Evolutionary conservation across 2,113 vertebrate species (phyloP), one percentile per base, ranked within the genome.

Genomic region (Calyptomena viridis): DNA sequence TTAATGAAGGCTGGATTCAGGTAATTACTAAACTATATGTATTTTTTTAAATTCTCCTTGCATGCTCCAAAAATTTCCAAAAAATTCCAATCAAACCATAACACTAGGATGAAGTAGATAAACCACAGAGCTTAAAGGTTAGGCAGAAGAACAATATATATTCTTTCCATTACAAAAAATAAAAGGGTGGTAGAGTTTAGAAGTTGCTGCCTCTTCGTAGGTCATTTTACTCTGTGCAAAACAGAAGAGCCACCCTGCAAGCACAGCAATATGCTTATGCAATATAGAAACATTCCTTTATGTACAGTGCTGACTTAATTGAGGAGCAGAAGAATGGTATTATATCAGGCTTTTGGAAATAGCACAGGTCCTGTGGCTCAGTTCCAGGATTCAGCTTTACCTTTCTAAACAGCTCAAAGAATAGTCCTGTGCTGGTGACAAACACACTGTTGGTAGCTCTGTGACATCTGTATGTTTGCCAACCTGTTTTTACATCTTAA

Each of bases 271-370:
- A 93, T 50, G 49, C 66, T 87, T 95, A 82, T 73, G 71, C 87
- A 94, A 80, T 80, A 87, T 39, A 91, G 75, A 93, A 92, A 93
- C 87, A 91, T 77, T 93, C 87, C 79, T 91, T 60, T 83, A 31
- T 27, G 37, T 75, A 83, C 40, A 79, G 27, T 62, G 35, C 15
- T 76, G 77, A 46, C 69, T 85, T 90, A 77, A 83, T 19, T 49
- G 39, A 92, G 50, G 40, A 86, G 60, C 35, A 74, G 81, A 83
- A 87, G 37, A 24, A 53, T 79, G 33, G 11, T 78, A 28, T 90
- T 62, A 37, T 80, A 91, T 69, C 67, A 93, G 76, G 15, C 64
- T 68, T 78, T 75, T 74, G 84, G 67, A 74, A 76, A 84, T 49
- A 87, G 76, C 92, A 84, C 73, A 88, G 40, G 25, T 87, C 64